These are phyloP conservation scores for Diaprepes abbreviatus DNA, from an alignment of 2,888 invertebrate species.

Conservation along the genomic window DNA sequence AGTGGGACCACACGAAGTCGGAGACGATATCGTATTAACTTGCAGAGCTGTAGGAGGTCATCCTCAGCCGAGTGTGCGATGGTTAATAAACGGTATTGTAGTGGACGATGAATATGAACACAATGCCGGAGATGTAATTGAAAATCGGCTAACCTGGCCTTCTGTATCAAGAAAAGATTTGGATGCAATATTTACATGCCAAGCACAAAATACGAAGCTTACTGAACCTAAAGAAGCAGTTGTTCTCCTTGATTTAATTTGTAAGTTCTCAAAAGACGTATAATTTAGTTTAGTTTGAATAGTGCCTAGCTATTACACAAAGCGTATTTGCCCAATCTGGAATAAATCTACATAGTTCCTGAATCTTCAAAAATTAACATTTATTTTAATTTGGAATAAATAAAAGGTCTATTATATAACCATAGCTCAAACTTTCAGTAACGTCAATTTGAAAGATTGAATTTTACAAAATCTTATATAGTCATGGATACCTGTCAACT, in stretches of 20 bases:
- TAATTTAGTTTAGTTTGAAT: too few relatives aligned
- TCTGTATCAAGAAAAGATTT: slow-evolving; percentile 83
- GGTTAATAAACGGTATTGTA: slow-evolving; percentile 85
- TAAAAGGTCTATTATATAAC: too few relatives aligned
- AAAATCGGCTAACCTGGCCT: slow-evolving; percentile 84
- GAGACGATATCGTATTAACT: slow-evolving; percentile 86
- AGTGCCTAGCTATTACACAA: too few relatives aligned
- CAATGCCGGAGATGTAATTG: slow-evolving; percentile 88
- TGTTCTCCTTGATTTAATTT: slow-evolving; percentile 82
- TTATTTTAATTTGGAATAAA: too few relatives aligned
- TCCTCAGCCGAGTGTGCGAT: slow-evolving; percentile 85
- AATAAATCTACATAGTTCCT: too few relatives aligned
- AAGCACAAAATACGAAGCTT: slow-evolving; percentile 87
- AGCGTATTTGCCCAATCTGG: too few relatives aligned
- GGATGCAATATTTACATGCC: slow-evolving; percentile 89
- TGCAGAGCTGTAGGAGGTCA: slow-evolving; percentile 90
- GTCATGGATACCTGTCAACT: too few relatives aligned
- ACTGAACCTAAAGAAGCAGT: slow-evolving; percentile 84
- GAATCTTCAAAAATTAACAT: too few relatives aligned
- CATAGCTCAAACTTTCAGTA: too few relatives aligned
- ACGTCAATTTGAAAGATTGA: too few relatives aligned
- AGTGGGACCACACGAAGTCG: slow-evolving; percentile 88
- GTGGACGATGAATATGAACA: slow-evolving; percentile 88
- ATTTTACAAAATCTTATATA: too few relatives aligned
- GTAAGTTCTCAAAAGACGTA: too few relatives aligned